phyloP scores from a whole-genome alignment of 2,888 invertebrate species.

The Parochlus steinenii region DNA sequence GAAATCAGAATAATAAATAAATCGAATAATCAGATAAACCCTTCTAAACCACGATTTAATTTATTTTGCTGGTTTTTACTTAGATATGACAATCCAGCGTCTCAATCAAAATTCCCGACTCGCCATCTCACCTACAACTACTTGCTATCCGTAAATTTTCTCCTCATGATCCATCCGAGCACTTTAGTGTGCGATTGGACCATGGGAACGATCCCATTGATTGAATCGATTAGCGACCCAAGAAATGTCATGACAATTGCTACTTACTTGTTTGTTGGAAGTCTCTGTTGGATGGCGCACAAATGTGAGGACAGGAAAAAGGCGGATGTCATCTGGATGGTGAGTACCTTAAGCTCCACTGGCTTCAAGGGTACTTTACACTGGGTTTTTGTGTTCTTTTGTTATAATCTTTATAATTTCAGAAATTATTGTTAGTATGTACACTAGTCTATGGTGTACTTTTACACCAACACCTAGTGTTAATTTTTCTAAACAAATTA shows the following conservation, averaged over 20 bases:
- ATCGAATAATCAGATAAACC: no score
- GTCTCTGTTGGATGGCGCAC: constrained; percentile 36
- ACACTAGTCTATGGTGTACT: background rate
- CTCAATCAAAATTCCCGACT: constrained; percentile 64
- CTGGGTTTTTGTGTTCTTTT: background rate
- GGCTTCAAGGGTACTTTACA: background rate
- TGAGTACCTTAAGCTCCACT: constrained; percentile 20
- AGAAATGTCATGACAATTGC: constrained; percentile 66
- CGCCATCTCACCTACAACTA: constrained; percentile 88
- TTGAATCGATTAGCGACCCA: constrained; percentile 60
- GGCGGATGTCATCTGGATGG: constrained; percentile 53
- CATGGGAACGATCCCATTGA: constrained; percentile 85
- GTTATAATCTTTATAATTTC: background rate
- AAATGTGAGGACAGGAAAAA: constrained; percentile 42
- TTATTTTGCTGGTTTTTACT: constrained; percentile 16
- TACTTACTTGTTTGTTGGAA: constrained; percentile 44
- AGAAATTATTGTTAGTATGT: background rate
- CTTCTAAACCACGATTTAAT: constrained; percentile 1
- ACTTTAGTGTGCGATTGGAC: constrained; percentile 96
- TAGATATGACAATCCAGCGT: constrained; percentile 94
- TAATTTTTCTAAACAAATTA: background rate
- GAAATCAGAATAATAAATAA: no score
- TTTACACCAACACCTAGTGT: background rate
- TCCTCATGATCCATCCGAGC: constrained; percentile 78
- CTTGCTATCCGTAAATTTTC: constrained; percentile 75